These are phyloP conservation scores for Heliornis fulica DNA, from an alignment of 2,113 vertebrate species.

Conservation along the genomic window DNA sequence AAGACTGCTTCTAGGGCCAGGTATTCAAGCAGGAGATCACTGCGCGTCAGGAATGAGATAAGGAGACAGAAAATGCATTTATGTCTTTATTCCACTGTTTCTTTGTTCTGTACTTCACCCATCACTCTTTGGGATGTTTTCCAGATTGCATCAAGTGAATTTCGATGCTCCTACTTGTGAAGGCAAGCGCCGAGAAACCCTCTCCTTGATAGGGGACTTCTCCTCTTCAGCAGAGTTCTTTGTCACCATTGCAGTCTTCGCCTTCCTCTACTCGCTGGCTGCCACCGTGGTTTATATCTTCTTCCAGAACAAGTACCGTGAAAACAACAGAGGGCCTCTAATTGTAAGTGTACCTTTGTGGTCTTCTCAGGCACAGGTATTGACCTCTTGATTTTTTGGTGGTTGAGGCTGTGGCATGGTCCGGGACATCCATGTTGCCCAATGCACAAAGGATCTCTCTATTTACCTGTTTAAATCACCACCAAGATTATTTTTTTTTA, in stretches of 20 bases:
- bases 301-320: slow-evolving; percentile 93
- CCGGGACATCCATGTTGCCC: neutral
- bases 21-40: neutral
- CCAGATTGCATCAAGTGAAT: slow-evolving; percentile 91
- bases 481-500: too few species aligned
- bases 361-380: rapidly evolving
- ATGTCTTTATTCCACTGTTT: neutral
- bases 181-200: slow-evolving; percentile 82
- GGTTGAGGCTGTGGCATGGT: neutral
- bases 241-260: slow-evolving; percentile 94
- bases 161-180: slow-evolving; percentile 92
- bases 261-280: slow-evolving; percentile 93
- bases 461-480: neutral
- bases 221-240: slow-evolving; percentile 98
- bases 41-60: neutral
- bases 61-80: neutral
- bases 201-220: slow-evolving; percentile 91
- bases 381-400: neutral
- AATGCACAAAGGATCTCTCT: neutral
- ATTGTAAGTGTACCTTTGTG: slow-evolving; percentile 81
- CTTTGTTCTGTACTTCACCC: neutral
- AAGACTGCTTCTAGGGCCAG: neutral
- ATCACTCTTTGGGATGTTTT: slow-evolving; percentile 10
- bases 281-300: slow-evolving; percentile 95
- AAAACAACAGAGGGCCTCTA: slow-evolving; percentile 92